Evolutionary conservation across 2,888 invertebrate genomes (phyloP), one percentile per base, ranked within the genome.

Genomic region (Synanthedon andrenaeformis): DNA sequence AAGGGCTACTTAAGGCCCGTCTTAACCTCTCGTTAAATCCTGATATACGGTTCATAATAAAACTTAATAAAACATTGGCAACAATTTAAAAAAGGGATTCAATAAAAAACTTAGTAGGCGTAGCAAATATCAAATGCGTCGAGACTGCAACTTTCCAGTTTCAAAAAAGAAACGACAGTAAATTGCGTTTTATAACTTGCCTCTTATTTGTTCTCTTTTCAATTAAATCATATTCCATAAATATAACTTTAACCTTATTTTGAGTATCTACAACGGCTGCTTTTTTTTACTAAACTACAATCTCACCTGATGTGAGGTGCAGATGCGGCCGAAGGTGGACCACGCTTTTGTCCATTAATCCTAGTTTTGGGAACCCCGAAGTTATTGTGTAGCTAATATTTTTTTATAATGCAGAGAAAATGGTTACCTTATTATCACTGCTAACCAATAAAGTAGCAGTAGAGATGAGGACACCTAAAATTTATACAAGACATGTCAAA

Each of bases 11-110:
- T 81, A 82, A 76, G 69, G 57, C 62, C 67, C 62, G 70, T 67
- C 74, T 67, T 65, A 59, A 65, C 62, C 60, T 74, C 82, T 84
- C 85, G 86, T 86, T 86, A 86, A 84, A 75, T 59, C 58, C 74
- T 83, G 83, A 86, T 85, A 86, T 85, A 86, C 79, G 80, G 67
- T 81, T 76, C 71, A 76, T 82, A 84, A 82, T 84, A 85, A 84
- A 84, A 81, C 62, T 63, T 72, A 84, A 84, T 82, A 84, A 86
- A 85, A 83, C 74, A 83, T 82, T 84, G 63, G 86, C 85, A 84
- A 84, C 84, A 83, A 78, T 82, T 82, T 85, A 83, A 84, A 82
- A 35, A 49, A 78, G 73, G 65, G 76, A 76, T 79, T 77, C 83
- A 78, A 82, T 82, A 84, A 82, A 77, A 79, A 79, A 73, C 72